phyloP scores from a whole-genome alignment of 2,888 invertebrate species.

The Ryuthela nishihirai region DNA sequence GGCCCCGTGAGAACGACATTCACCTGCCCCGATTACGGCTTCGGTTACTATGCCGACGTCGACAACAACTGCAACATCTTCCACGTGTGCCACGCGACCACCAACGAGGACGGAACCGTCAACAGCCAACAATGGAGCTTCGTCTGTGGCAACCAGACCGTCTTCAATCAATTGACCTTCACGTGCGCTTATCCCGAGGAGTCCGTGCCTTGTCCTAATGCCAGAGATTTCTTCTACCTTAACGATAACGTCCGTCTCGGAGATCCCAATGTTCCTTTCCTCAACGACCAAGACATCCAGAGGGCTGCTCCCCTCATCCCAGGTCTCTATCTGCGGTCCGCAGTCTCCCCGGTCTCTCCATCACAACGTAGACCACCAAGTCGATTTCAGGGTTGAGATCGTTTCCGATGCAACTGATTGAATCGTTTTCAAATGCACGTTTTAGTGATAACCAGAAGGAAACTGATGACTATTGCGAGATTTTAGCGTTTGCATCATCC shows the following conservation, averaged over 20 bases:
- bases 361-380: too few relatives aligned
- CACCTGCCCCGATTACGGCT: slow-evolving; percentile 26
- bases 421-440: too few relatives aligned
- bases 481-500: too few relatives aligned
- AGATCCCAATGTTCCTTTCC: slow-evolving; percentile 31
- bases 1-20: slow-evolving; percentile 36
- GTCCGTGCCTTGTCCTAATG: slow-evolving; percentile 34
- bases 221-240: slow-evolving; percentile 39
- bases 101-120: slow-evolving; percentile 20
- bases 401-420: too few relatives aligned
- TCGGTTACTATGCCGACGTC: slow-evolving; percentile 40
- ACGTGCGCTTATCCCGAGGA: slow-evolving; percentile 39
- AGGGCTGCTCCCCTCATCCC: slow-evolving; percentile 36
- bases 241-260: slow-evolving; percentile 38
- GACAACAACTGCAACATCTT: slow-evolving; percentile 42
- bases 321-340: too few relatives aligned
- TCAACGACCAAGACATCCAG: slow-evolving; percentile 34
- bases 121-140: slow-evolving; percentile 39
- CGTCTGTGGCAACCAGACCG: slow-evolving; percentile 41
- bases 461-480: too few relatives aligned
- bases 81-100: slow-evolving; percentile 39
- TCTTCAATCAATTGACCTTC: slow-evolving; percentile 39
- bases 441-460: too few relatives aligned
- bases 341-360: too few relatives aligned
- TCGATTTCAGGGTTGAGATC: too few relatives aligned